These are phyloP conservation scores for Dromas ardeola DNA, from an alignment of 2,113 vertebrate genomes.

Conservation along the genomic window DNA sequence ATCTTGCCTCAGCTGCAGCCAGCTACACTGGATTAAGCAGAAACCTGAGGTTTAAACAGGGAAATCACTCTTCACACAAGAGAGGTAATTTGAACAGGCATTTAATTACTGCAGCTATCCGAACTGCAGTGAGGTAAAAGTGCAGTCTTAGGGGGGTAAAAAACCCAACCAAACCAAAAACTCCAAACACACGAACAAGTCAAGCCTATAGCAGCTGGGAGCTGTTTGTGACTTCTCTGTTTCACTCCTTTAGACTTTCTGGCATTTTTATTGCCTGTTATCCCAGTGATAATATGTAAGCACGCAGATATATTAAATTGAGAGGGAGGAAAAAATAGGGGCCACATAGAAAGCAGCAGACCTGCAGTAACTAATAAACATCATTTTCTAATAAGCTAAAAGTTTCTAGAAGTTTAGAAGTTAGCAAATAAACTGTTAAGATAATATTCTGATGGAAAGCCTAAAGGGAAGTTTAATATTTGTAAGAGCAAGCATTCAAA, in stretches of 20 bases:
- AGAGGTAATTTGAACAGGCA: slow-evolving; percentile 7
- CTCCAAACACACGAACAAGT: background rate
- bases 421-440: background rate
- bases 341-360: slow-evolving; percentile 30
- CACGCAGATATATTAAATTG: slow-evolving; percentile 63
- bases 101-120: slow-evolving; percentile 40
- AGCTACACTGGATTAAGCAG: background rate
- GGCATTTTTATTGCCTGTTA: slow-evolving; percentile 78
- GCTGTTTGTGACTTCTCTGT: slow-evolving; percentile 63
- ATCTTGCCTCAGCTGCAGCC: background rate
- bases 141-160: background rate
- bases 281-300: slow-evolving; percentile 75
- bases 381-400: background rate
- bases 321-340: slow-evolving; percentile 1
- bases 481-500: background rate
- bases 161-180: background rate
- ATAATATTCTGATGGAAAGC: background rate
- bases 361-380: slow-evolving; percentile 8
- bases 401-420: background rate
- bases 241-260: slow-evolving; percentile 69
- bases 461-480: background rate
- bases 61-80: background rate
- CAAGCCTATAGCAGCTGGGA: slow-evolving; percentile 65
- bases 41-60: background rate
- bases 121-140: background rate